Evolutionary conservation across 2,113 vertebrate genomes (phyloP), one percentile per base, ranked within the genome.

Genomic region (Herpetotheres cachinnans): DNA sequence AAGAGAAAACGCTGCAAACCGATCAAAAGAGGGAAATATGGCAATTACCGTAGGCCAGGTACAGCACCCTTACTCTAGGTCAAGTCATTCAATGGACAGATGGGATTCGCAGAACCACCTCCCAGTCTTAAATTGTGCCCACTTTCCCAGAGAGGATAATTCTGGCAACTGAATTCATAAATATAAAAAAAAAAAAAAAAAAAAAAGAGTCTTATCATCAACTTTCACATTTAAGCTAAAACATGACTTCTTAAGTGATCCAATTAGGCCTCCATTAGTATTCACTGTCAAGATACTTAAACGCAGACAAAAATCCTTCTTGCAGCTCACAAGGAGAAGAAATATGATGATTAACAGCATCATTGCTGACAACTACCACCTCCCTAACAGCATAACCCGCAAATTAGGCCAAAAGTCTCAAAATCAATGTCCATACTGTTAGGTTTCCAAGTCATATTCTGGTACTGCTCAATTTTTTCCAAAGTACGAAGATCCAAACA

Each of bases 341-440:
- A 49, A 40, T 7, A 27, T 0, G 29, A 61, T 3, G 13, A 83
- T 2, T 7, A 66, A 49, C 16, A 47, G 8, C 88, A 69, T 4
- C 56, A 13, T 0, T 10, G n/a, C 55, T 54, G 58, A 54, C 54
- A 46, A 24, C 2, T 8, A 49, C 11, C 50, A 29, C 46, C 30
- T 65, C 36, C 47, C 62, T 11, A 55, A 16, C 7, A 19, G 17
- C 19, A n/a, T 10, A 46, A 30, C 44, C 34, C 34, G 24, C 42
- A 16, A 38, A 46, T 5, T 4, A 12, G 38, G 56, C 5, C 73
- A 47, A 12, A 34, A 44, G 21, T 5, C 46, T 59, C 67, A 44
- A 32, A 66, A 36, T 1, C 74, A 71, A 1, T 0, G 0, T 16
- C 20, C 49, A 6, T 7, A 8, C 32, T 16, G 7, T 8, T 7